phyloP scores from a whole-genome alignment of 2,888 invertebrate genomes.

The Aricia artaxerxes region DNA sequence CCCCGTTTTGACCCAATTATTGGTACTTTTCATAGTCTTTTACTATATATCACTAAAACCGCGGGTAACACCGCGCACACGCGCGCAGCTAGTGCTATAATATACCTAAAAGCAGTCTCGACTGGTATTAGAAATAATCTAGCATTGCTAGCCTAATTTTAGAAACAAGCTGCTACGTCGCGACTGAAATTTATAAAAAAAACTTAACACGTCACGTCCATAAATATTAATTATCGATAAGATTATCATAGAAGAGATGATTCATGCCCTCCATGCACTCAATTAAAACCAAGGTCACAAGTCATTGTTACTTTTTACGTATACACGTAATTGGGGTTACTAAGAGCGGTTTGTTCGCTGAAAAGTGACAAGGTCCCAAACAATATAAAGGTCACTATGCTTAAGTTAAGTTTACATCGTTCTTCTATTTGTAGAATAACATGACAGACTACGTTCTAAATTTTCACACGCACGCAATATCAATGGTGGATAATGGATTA shows the following conservation, averaged over 20 bases:
- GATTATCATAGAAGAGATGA: background rate
- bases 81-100: no score
- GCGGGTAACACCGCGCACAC: no score
- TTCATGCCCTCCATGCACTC: conserved; percentile 8
- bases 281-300: background rate
- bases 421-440: background rate
- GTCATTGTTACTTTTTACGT: background rate
- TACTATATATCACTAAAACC: no score
- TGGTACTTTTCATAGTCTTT: no score
- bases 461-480: background rate
- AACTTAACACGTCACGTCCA: background rate
- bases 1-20: no score
- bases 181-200: background rate
- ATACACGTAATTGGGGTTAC: background rate
- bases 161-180: background rate
- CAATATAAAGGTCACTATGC: background rate
- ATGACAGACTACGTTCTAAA: background rate
- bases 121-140: background rate
- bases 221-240: background rate
- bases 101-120: no score
- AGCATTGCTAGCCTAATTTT: background rate
- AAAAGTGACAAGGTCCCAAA: background rate
- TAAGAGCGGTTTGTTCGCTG: background rate
- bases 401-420: background rate
- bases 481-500: background rate